Evolutionary conservation across 2,113 vertebrate genomes (phyloP).

Genomic region (western clawed frog (Xenopus tropicalis)): DNA sequence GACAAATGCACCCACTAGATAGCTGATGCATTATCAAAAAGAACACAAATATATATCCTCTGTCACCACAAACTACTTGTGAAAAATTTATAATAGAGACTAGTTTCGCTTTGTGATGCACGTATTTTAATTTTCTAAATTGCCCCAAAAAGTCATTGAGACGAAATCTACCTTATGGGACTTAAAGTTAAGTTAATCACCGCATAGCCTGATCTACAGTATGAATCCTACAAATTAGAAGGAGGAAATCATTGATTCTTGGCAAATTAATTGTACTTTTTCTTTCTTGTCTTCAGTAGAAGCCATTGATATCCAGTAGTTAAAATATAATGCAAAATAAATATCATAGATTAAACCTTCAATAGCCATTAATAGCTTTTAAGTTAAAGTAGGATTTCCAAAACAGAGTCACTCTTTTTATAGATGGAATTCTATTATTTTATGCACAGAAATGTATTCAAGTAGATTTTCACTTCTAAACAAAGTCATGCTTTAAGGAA

Average conservation of each 20-base stretch:
- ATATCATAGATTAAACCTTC: not conserved
- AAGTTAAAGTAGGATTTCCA: no score
- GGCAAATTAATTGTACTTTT: slow-evolving; percentile 33
- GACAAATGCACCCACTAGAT: not conserved
- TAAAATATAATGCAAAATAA: not conserved
- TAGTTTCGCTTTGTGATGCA: not conserved
- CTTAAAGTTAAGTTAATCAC: slow-evolving; percentile 33
- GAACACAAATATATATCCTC: not conserved
- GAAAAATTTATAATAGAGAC: not conserved
- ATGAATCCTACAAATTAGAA: slow-evolving; percentile 34
- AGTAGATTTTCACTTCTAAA: no score
- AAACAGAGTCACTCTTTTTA: no score
- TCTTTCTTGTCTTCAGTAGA: slow-evolving; percentile 3
- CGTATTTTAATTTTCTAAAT: not conserved
- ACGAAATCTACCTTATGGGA: slow-evolving; percentile 7
- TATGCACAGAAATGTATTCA: no score
- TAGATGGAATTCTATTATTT: no score
- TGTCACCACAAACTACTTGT: not conserved
- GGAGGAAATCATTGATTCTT: slow-evolving; percentile 39
- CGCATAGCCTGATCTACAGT: slow-evolving; percentile 23
- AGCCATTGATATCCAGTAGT: not conserved
- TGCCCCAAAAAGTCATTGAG: not conserved
- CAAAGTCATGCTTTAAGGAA: no score
- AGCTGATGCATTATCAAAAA: not conserved
- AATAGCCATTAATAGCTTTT: no score